Evolutionary conservation across 2,888 invertebrate genomes (phyloP).

Genomic region (Camponotus fellah): DNA sequence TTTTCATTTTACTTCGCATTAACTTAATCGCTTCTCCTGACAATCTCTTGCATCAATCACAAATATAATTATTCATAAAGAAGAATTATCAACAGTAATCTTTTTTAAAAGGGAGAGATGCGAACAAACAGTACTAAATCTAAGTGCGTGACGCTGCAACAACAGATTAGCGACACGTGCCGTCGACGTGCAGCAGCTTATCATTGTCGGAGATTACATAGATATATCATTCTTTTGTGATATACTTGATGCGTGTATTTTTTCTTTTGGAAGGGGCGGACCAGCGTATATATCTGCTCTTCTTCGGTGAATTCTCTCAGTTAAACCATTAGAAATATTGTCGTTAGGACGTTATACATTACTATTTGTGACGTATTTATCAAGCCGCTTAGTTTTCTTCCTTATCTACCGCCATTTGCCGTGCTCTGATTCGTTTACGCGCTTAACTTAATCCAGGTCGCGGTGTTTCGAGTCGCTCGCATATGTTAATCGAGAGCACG

Average conservation of each 20-base stretch:
- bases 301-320: constrained; percentile 62
- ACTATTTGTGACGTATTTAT: constrained; percentile 79
- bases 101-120: constrained; percentile 12
- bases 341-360: constrained; percentile 85
- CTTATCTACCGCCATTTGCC: constrained; percentile 49
- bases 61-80: background rate
- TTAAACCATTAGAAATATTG: constrained; percentile 80
- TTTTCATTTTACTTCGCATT: background rate
- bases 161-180: constrained; percentile 19
- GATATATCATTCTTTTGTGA: constrained; percentile 28
- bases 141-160: constrained; percentile 17
- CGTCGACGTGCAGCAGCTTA: constrained; percentile 32
- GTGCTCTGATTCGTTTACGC: constrained; percentile 31
- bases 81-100: background rate
- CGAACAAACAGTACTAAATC: constrained; percentile 12
- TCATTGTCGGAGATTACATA: constrained; percentile 32
- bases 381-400: constrained; percentile 68
- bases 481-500: constrained; percentile 22
- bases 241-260: background rate
- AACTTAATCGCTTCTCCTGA: constrained; percentile 9
- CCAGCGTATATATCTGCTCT: constrained; percentile 27
- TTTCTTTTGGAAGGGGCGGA: constrained; percentile 10
- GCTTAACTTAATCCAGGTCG: background rate
- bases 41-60: background rate
- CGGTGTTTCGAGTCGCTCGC: constrained; percentile 47